Conservation (phyloP, 2,888 invertebrate genomes). For the Drosophila limbata region DNA sequence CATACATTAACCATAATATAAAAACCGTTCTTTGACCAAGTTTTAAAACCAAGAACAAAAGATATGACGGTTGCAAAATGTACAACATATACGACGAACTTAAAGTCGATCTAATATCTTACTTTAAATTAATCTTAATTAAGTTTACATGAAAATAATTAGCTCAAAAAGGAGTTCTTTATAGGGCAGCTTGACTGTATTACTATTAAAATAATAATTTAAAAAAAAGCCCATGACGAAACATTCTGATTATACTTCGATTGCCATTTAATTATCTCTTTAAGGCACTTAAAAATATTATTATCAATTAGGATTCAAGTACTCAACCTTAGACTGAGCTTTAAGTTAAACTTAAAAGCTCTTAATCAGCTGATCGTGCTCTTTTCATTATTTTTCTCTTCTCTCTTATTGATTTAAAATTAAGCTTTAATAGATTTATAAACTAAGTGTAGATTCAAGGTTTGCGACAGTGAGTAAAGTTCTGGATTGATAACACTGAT, state of each 20-base stretch:
- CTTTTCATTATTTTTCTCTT: not conserved
- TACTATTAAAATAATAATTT: too few relatives aligned
- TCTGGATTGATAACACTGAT: constrained; percentile 20
- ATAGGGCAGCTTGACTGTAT: constrained; percentile 1
- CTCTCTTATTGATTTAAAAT: not conserved
- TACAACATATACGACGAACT: not conserved
- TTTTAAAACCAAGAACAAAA: constrained; percentile 38
- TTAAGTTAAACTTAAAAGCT: constrained; percentile 7
- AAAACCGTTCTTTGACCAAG: constrained; percentile 56
- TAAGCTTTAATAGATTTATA: constrained; percentile 6
- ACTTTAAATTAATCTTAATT: not conserved
- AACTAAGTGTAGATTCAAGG: constrained; percentile 8
- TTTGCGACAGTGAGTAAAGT: constrained; percentile 12
- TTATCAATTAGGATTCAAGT: constrained; percentile 5
- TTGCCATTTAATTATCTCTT: constrained; percentile 6
- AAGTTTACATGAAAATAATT: not conserved
- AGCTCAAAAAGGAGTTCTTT: not conserved
- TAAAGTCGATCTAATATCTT: not conserved
- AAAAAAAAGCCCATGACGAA: too few relatives aligned
- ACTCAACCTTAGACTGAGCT: not conserved
- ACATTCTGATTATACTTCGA: constrained; percentile 8
- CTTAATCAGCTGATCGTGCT: not conserved
- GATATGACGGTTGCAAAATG: constrained; percentile 35
- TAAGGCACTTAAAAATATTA: constrained; percentile 12
- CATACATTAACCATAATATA: constrained; percentile 27